A percentile compares a stretch with the other conserved stretches of the same genome.
Conservation (phyloP, 2,797 vertebrate species). For the Carcharodon carcharias region DNA sequence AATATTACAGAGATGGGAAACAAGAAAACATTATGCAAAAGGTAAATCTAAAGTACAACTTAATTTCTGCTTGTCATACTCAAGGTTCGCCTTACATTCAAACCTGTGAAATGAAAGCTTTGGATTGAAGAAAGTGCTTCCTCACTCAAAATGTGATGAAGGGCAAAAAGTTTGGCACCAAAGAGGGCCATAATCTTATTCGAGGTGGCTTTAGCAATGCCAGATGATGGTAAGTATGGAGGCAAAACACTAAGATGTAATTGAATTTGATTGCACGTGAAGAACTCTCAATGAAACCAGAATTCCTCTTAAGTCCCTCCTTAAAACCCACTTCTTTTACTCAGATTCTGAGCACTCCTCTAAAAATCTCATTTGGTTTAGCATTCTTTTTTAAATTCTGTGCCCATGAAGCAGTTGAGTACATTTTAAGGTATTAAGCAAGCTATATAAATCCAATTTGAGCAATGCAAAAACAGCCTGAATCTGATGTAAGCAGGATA, state of each 20-base stretch:
- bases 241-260: neutral
- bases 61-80: too few species aligned
- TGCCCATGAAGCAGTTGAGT: neutral
- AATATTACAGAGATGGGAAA: too few species aligned
- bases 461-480: neutral
- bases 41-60: too few species aligned
- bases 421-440: neutral
- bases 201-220: neutral
- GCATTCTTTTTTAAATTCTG: neutral
- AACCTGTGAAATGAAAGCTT: too few species aligned
- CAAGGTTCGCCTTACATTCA: too few species aligned
- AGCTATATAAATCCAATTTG: neutral
- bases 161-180: neutral
- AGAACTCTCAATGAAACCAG: neutral
- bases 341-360: neutral
- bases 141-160: too few species aligned
- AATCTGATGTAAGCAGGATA: neutral
- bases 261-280: too few species aligned
- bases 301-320: neutral
- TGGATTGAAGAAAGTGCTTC: too few species aligned
- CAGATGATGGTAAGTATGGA: neutral
- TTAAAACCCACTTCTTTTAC: neutral
- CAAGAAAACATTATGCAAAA: too few species aligned
- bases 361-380: neutral
- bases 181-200: neutral